These are phyloP conservation scores for Zosterops japonicus DNA, from an alignment of 2,113 vertebrate genomes.

Conservation along the genomic window DNA sequence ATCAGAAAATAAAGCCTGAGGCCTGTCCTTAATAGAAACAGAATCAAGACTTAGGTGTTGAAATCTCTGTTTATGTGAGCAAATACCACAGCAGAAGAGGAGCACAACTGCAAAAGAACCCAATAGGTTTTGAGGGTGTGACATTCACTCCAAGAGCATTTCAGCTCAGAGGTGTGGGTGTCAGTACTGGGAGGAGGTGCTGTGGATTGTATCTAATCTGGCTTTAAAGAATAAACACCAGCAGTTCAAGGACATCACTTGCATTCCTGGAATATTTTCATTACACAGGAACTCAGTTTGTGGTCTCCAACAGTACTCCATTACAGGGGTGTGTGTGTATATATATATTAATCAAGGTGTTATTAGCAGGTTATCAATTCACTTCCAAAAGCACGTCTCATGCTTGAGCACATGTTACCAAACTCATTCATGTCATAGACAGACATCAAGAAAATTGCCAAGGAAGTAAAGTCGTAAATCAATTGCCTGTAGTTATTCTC, in stretches of 20 bases:
- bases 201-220: not conserved
- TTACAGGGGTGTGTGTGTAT: fast-evolving
- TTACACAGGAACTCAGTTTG: not conserved
- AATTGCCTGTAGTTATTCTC: not conserved
- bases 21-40: not conserved
- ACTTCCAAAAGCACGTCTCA: not conserved
- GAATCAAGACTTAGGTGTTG: not conserved
- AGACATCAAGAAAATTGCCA: not conserved
- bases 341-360: not conserved
- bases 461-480: not conserved
- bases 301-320: not conserved
- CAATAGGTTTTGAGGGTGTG: fast-evolving
- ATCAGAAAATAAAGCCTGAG: not conserved
- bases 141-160: not conserved
- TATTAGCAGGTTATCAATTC: not conserved
- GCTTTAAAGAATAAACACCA: not conserved
- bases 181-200: not conserved
- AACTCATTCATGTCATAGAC: not conserved
- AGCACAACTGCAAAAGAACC: not conserved
- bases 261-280: not conserved
- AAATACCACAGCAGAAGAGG: not conserved
- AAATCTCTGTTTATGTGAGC: not conserved
- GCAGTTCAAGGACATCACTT: fast-evolving
- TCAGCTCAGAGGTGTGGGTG: not conserved
- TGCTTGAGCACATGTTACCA: not conserved